Conservation (phyloP, 2,113 vertebrate species). For the Planiliza haematocheilus region DNA sequence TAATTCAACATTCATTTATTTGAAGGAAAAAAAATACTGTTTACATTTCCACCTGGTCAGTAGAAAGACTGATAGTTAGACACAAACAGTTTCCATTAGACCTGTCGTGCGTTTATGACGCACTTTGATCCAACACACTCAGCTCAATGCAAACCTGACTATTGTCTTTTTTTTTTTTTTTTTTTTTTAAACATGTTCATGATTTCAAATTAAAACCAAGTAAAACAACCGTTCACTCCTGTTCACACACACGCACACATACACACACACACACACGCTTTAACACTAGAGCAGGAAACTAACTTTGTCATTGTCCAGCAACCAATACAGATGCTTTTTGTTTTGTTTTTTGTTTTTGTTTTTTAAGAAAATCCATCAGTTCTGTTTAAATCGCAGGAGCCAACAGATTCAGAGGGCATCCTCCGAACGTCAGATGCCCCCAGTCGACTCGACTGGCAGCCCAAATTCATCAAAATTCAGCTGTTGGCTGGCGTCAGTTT, state of each 20-base stretch:
- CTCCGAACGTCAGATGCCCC: constrained; percentile 22
- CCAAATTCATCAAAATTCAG: constrained; percentile 31
- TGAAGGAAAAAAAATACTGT: constrained; percentile 61
- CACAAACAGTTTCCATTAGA: constrained; percentile 38
- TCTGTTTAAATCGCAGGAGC: constrained; percentile 30
- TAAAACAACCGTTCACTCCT: constrained; percentile 59
- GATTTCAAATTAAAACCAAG: constrained; percentile 71
- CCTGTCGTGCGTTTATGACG: constrained; percentile 28
- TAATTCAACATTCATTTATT: constrained; percentile 77
- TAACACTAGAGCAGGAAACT: constrained; percentile 66
- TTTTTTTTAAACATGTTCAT: constrained; percentile 26
- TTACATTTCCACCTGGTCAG: constrained; percentile 63
- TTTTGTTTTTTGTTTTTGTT: neutral
- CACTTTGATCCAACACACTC: constrained; percentile 31
- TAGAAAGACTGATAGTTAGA: constrained; percentile 46
- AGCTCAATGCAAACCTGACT: constrained; percentile 77
- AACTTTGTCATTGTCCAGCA: constrained; percentile 43
- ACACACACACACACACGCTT: constrained; percentile 36
- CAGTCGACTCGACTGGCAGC: constrained; percentile 26
- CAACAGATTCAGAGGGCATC: constrained; percentile 34
- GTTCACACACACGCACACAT: constrained; percentile 24
- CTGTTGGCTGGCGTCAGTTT: constrained; percentile 64
- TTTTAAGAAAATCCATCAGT: constrained; percentile 22
- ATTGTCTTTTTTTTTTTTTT: constrained; percentile 35
- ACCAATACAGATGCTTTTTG: neutral